These are phyloP conservation scores for Calidris pygmaea DNA, from an alignment of 2,113 vertebrate genomes.

Conservation along the genomic window DNA sequence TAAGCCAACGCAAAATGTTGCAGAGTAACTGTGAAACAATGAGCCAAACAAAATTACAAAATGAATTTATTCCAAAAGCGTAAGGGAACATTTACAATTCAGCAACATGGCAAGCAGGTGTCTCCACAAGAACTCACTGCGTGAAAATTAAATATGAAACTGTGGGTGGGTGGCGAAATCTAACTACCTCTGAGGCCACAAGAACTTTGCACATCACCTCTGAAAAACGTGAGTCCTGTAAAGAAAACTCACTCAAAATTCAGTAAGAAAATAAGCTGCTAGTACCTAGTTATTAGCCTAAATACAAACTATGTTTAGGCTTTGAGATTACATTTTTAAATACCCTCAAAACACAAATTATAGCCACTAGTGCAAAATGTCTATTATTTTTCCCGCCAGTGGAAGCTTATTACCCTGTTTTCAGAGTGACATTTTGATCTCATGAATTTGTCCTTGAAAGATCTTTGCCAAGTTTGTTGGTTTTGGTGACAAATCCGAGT, in stretches of 20 bases:
- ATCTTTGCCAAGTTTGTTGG: background rate
- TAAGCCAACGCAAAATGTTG: background rate
- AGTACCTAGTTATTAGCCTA: background rate
- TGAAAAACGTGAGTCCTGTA: background rate
- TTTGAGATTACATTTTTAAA: background rate
- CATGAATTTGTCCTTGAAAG: background rate
- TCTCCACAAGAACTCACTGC: conserved; percentile 62
- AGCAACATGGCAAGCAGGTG: conserved; percentile 69
- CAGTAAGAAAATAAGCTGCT: background rate
- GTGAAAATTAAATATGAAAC: background rate
- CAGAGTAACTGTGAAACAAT: conserved; percentile 51
- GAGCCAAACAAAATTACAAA: conserved; percentile 79
- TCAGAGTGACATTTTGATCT: background rate
- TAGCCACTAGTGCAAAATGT: background rate
- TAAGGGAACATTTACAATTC: conserved; percentile 76
- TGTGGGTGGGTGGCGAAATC: background rate
- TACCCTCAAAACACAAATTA: background rate
- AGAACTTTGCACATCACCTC: conserved; percentile 34
- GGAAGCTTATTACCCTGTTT: background rate
- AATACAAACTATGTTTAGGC: background rate
- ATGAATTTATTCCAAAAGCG: conserved; percentile 81
- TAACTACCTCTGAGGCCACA: conserved; percentile 24
- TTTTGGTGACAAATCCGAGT: background rate
- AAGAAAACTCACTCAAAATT: conserved; percentile 2
- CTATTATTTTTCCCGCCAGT: background rate